Conservation (phyloP, 2,797 vertebrate genomes). For the Spondyliosoma cantharus region DNA sequence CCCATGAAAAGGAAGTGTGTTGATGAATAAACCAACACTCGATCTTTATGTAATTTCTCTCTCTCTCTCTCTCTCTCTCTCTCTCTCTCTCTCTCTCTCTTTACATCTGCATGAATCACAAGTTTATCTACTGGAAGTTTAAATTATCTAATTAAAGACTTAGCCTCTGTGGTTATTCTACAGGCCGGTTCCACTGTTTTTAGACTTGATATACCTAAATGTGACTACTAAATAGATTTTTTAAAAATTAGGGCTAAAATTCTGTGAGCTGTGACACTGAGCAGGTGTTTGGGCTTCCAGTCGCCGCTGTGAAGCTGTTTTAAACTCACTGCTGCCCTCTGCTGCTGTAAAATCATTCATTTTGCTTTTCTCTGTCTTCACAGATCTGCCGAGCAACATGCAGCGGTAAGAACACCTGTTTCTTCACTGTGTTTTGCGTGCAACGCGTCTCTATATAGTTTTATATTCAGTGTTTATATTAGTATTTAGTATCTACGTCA, state of each 20-base stretch:
- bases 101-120: background rate
- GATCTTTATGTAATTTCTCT: background rate
- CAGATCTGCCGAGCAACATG: slow-evolving; percentile 44
- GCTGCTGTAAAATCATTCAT: slow-evolving; percentile 29
- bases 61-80: background rate
- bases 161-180: background rate
- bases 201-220: too few species aligned
- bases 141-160: background rate
- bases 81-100: background rate
- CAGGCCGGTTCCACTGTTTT: background rate
- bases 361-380: slow-evolving; percentile 31
- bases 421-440: background rate
- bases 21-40: background rate
- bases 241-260: background rate
- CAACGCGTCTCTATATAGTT: background rate
- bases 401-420: slow-evolving; percentile 34
- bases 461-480: background rate
- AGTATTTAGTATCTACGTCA: background rate
- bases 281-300: background rate
- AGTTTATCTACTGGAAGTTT: background rate
- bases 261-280: background rate
- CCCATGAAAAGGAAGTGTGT: background rate
- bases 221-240: background rate
- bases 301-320: background rate
- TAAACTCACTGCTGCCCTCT: slow-evolving; percentile 68